These are phyloP conservation scores for Calonectris borealis DNA, from an alignment of 2,113 vertebrate species.

Conservation along the genomic window DNA sequence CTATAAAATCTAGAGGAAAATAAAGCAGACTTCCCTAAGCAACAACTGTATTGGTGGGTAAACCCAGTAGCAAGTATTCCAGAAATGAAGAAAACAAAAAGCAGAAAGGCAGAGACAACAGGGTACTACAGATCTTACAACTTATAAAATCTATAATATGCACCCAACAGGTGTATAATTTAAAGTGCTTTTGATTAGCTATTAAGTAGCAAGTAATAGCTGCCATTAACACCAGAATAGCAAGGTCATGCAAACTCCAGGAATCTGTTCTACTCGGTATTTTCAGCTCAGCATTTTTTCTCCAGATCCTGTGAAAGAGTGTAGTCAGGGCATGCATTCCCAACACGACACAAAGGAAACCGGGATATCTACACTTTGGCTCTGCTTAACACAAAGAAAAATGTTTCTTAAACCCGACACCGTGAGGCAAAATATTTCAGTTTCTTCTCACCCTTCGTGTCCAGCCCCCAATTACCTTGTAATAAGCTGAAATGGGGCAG, in stretches of 20 bases:
- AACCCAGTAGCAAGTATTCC: background rate
- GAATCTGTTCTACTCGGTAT: background rate
- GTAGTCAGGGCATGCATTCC: background rate
- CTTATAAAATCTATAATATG: background rate
- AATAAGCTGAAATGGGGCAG: background rate
- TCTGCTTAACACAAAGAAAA: background rate
- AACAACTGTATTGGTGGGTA: background rate
- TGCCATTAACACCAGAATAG: background rate
- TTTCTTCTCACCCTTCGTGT: background rate
- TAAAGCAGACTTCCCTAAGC: background rate
- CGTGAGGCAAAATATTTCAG: background rate
- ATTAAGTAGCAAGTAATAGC: conserved; percentile 15
- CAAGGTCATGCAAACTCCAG: background rate
- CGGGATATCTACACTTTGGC: accelerated
- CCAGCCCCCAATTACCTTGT: background rate
- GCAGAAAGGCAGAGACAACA: background rate
- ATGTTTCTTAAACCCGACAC: background rate
- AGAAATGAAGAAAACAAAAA: background rate
- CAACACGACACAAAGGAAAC: accelerated
- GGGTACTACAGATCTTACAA: background rate
- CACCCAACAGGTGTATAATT: background rate
- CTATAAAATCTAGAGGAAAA: background rate
- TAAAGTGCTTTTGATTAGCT: conserved; percentile 34
- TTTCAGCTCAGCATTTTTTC: background rate
- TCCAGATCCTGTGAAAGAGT: background rate